A percentile compares a stretch with the other conserved stretches of the same genome.
Evolutionary conservation across 1,140 invertebrate genomes (phyloP).

Genomic region (Stegodyphus dumicola): DNA sequence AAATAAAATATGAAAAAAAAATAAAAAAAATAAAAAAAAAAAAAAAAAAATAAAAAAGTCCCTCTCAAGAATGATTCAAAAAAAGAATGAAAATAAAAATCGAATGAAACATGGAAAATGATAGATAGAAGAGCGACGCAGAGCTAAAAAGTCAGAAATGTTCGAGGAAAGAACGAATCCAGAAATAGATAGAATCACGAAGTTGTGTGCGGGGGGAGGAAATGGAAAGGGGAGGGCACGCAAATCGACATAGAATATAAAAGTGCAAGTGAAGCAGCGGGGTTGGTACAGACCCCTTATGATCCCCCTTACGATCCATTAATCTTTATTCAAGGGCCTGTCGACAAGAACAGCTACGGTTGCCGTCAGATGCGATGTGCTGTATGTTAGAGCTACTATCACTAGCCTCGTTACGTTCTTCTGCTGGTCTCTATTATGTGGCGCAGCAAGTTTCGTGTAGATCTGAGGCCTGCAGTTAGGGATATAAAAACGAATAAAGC

Average conservation of each 20-base stretch:
- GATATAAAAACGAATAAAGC: no score
- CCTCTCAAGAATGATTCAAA: neutral
- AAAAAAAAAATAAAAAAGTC: no score
- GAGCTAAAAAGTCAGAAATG: neutral
- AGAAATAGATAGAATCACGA: conserved; percentile 1
- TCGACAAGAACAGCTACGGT: conserved; percentile 19
- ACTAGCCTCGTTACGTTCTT: no score
- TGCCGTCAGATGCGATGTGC: conserved; percentile 10
- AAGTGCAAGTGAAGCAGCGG: conserved; percentile 33
- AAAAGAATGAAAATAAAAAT: neutral
- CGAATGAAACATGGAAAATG: neutral
- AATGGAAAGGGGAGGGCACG: neutral
- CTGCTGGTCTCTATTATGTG: no score
- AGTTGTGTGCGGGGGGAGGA: no score
- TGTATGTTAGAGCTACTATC: no score
- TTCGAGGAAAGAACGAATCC: neutral
- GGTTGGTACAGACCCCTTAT: conserved; percentile 12
- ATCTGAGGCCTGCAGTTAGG: no score
- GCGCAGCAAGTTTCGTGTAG: no score
- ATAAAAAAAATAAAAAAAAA: no score
- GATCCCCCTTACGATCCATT: conserved; percentile 47
- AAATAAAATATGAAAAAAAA: neutral
- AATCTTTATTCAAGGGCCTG: conserved; percentile 47
- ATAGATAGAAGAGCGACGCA: neutral
- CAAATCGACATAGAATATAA: conserved; percentile 7